These are phyloP conservation scores for Trimorus sp. DNA, from an alignment of 2,888 invertebrate species.

Conservation along the genomic window DNA sequence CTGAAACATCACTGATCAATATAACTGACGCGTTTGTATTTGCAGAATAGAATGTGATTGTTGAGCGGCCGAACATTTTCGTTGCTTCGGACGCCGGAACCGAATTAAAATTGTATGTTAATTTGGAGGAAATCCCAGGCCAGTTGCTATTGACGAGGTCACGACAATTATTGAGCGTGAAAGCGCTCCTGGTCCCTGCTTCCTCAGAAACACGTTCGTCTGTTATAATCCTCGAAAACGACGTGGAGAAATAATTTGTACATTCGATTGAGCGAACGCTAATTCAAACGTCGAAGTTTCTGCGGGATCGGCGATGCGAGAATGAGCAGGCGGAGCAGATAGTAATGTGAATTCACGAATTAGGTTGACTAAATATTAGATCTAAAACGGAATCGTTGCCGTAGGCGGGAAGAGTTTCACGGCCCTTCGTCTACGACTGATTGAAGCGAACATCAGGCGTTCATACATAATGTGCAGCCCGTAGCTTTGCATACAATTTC, in stretches of 20 bases:
- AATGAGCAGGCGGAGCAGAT: no score
- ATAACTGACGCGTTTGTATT: slow-evolving; percentile 66
- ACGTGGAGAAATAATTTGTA: no score
- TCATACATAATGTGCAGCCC: slow-evolving; percentile 28
- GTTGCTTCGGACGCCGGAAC: slow-evolving; percentile 2
- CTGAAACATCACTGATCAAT: slow-evolving; percentile 73
- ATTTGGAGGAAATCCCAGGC: slow-evolving; percentile 1
- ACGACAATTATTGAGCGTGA: background rate
- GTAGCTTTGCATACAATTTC: slow-evolving; percentile 28
- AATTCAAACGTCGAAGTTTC: no score
- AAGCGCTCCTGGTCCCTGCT: background rate
- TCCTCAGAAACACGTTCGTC: no score
- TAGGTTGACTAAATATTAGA: no score
- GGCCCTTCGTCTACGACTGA: slow-evolving; percentile 1
- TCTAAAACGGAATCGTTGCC: no score
- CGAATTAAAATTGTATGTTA: slow-evolving; percentile 31
- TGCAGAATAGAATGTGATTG: slow-evolving; percentile 57
- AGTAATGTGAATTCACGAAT: no score
- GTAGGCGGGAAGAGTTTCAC: background rate
- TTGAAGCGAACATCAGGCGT: background rate
- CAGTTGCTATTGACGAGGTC: slow-evolving; percentile 3
- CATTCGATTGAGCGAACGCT: no score
- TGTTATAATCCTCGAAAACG: no score
- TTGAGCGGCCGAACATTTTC: slow-evolving; percentile 22
- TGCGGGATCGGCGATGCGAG: no score